A percentile compares a stretch with the other conserved stretches of the same genome.
Conservation (phyloP, 2,888 invertebrate species). For the Drosophila robusta region DNA sequence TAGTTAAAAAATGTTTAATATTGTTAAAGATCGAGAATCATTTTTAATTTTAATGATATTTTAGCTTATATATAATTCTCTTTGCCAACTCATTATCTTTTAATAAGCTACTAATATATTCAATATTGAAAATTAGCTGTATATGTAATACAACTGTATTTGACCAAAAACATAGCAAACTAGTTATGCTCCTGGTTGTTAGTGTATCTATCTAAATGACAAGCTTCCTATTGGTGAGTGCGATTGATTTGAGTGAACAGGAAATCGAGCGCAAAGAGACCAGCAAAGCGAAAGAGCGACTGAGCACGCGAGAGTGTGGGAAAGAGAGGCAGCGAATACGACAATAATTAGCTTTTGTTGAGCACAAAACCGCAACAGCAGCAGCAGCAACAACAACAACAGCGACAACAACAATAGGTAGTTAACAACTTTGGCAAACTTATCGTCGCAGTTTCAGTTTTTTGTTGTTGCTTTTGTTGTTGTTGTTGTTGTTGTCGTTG, state of each 20-base stretch:
- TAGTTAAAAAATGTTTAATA: too few relatives aligned
- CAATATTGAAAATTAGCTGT: too few relatives aligned
- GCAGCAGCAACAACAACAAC: slow-evolving; percentile 15
- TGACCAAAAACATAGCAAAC: neutral
- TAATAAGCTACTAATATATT: too few relatives aligned
- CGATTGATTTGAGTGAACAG: slow-evolving; percentile 53
- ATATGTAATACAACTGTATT: too few relatives aligned
- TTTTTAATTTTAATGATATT: too few relatives aligned
- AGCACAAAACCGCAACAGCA: slow-evolving; percentile 45
- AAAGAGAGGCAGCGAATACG: slow-evolving; percentile 20
- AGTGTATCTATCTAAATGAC: slow-evolving; percentile 38
- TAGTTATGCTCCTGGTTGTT: neutral
- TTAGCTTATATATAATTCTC: too few relatives aligned
- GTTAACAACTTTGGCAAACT: slow-evolving; percentile 69
- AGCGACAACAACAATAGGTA: slow-evolving; percentile 49
- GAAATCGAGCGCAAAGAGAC: slow-evolving; percentile 42
- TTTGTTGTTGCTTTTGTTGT: slow-evolving; percentile 10
- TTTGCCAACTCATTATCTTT: too few relatives aligned
- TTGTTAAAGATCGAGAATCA: too few relatives aligned
- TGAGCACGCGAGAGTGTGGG: slow-evolving; percentile 2
- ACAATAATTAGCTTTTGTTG: slow-evolving; percentile 64
- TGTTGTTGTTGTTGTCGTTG: slow-evolving; percentile 20
- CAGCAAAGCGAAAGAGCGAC: slow-evolving; percentile 7
- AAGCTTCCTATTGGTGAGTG: slow-evolving; percentile 57
- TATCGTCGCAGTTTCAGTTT: slow-evolving; percentile 50